Evolutionary conservation across 2,113 vertebrate genomes (phyloP), one percentile per base, ranked within the genome.

Genomic region (Neodontobutis hainanensis): DNA sequence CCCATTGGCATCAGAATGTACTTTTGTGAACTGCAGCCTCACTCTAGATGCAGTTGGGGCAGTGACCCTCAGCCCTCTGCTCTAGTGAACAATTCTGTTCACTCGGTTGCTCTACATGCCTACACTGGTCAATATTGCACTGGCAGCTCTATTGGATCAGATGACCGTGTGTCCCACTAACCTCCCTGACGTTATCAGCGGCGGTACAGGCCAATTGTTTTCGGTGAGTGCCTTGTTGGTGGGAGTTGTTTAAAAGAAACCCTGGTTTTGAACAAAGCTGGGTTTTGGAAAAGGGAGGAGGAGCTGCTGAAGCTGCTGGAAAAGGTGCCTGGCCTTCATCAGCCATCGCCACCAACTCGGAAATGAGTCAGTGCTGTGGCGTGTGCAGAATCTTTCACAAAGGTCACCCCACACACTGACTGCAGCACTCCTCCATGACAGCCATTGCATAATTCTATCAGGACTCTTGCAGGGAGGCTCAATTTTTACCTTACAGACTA

Each of bases 291-390:
- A 43, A 49, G 15, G 47, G 70, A 69, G 74, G 62, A 78, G 71
- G 61, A 61, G 51, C 19, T 27, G 19, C 19, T 74, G 85, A 72
- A 70, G 65, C 61, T 14, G 67, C 78, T 40, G 53, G 68, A 52
- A 79, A 68, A 73, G 74, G 53, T 61, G 73, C 76, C 81, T 88
- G 86, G 81, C 69, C 69, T 86, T 84, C 79, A 62, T 88, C 83
- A 81, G 71, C 74, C 78, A 74, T 80, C 77, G 46, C 72, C 75
- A 65, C 81, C 59, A 9, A 75, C 62, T 81, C 55, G 65, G 79
- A 81, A 88, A 77, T 85, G 82, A 86, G 50, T 86, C 82, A 77
- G 50, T 65, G 52, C 66, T 71, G 53, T 59, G 78, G 78, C 47
- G 52, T 75, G 73, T 68, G 83, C 71, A 80, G 63, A 78, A 59